phyloP scores from a whole-genome alignment of 2,113 vertebrate genomes.

The Micronycteris hirsuta region DNA sequence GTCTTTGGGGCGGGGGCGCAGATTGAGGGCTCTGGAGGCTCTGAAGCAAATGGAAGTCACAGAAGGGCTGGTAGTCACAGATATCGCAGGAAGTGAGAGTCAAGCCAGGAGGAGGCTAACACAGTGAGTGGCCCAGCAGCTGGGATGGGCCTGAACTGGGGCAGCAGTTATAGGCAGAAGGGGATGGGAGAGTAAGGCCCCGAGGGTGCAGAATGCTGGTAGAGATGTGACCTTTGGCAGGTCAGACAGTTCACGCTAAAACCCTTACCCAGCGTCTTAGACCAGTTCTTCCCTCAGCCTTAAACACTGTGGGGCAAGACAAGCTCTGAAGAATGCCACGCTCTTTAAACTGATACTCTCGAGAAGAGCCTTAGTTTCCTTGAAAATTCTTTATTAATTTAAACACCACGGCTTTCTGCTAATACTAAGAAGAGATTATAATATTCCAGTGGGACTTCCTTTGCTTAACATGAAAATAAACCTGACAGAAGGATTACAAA shows the following conservation, averaged over 20 bases:
- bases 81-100: neutral
- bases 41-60: neutral
- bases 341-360: conserved; percentile 41
- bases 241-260: neutral
- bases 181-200: neutral
- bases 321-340: neutral
- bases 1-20: too few relatives aligned
- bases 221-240: neutral
- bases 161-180: neutral
- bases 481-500: conserved; percentile 84
- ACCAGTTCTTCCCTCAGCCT: neutral
- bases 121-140: neutral
- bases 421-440: conserved; percentile 80
- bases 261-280: neutral
- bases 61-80: neutral
- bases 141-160: neutral
- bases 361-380: conserved; percentile 43
- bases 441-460: conserved; percentile 82
- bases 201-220: neutral
- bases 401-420: conserved; percentile 60
- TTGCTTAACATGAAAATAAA: conserved; percentile 84
- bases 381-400: conserved; percentile 68
- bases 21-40: too few relatives aligned
- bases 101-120: neutral
- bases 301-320: neutral